Evolutionary conservation across 2,113 vertebrate species (phyloP).

Genomic region (Patagioenas fasciata): DNA sequence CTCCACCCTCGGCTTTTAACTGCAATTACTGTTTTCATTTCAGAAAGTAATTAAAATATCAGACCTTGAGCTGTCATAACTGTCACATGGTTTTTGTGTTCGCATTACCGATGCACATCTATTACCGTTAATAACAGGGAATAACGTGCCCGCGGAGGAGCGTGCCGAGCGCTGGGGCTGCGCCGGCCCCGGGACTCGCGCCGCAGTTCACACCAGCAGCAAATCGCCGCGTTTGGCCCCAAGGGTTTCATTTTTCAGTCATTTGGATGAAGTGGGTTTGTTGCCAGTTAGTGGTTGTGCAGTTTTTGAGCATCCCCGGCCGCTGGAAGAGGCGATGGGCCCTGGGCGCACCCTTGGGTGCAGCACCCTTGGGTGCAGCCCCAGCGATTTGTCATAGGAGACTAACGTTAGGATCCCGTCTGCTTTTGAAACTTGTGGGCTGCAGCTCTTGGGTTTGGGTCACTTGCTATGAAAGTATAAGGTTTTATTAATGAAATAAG

Average conservation of each 20-base stretch:
- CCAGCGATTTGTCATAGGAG: accelerated
- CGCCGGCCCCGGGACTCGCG: accelerated
- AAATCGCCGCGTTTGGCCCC: neutral
- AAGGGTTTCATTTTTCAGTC: neutral
- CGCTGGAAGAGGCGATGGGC: neutral
- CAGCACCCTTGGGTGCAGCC: neutral
- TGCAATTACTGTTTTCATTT: conserved; percentile 55
- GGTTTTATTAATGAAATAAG: neutral
- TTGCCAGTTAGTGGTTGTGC: accelerated
- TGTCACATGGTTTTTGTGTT: conserved; percentile 33
- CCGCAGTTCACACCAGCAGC: accelerated
- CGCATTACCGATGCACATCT: neutral
- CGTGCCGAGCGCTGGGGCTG: neutral
- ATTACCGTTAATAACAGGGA: neutral
- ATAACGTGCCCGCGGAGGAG: neutral
- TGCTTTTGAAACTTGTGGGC: neutral
- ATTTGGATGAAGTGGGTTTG: neutral
- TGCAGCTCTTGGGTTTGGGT: neutral
- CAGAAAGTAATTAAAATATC: conserved; percentile 63
- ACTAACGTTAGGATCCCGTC: accelerated
- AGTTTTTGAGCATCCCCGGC: neutral
- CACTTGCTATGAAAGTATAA: neutral
- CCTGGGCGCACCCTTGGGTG: neutral
- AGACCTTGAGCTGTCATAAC: conserved; percentile 42
- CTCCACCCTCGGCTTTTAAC: conserved; percentile 7